phyloP scores from a whole-genome alignment of 2,797 vertebrate genomes.

The Halcyon leucocephala region DNA sequence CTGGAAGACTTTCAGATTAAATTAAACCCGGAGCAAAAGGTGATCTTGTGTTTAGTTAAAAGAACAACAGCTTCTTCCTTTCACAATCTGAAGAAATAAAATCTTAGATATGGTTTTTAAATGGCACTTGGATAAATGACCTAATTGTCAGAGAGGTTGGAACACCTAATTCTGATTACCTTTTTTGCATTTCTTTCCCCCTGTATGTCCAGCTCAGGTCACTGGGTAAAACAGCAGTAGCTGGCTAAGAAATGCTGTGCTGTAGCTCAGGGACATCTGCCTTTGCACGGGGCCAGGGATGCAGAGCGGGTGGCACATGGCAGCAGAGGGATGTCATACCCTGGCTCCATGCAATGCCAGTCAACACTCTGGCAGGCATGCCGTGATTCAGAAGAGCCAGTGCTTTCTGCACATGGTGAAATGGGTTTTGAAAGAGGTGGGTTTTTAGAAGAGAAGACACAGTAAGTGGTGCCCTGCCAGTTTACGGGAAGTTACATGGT shows the following conservation, averaged over 20 bases:
- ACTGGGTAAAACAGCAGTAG: not conserved
- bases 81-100: not conserved
- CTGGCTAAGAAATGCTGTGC: not conserved
- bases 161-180: not conserved
- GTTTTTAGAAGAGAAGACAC: not conserved
- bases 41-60: not conserved
- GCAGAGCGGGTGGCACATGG: accelerated
- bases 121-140: not conserved
- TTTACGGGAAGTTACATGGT: not conserved
- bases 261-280: not conserved
- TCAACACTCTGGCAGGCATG: accelerated
- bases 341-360: accelerated
- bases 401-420: not conserved
- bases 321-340: not conserved
- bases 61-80: not conserved
- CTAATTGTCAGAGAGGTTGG: not conserved
- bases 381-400: not conserved
- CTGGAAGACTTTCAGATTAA: not conserved
- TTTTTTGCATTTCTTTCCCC: not conserved
- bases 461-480: not conserved
- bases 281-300: accelerated
- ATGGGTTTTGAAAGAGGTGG: not conserved
- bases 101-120: not conserved
- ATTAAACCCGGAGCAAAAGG: not conserved
- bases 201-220: not conserved